A percentile compares a stretch with the other conserved stretches of the same genome.
These are phyloP conservation scores for Lamellibrachia luymesi DNA, from an alignment of 1,140 invertebrate genomes.

Conservation along the genomic window DNA sequence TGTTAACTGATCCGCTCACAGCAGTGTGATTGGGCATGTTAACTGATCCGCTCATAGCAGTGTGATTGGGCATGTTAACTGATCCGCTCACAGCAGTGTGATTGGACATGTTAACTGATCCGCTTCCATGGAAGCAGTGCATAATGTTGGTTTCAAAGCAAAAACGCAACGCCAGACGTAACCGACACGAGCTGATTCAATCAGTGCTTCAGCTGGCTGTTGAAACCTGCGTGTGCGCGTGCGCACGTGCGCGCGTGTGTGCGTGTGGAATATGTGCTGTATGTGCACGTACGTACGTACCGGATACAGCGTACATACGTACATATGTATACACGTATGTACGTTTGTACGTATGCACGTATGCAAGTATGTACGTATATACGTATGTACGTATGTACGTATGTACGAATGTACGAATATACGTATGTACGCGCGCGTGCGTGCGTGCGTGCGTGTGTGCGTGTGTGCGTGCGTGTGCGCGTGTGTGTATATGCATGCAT, in stretches of 20 bases:
- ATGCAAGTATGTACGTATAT: background rate
- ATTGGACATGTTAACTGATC: too few species aligned
- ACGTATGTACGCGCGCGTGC: background rate
- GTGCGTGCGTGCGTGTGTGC: background rate
- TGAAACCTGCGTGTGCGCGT: background rate
- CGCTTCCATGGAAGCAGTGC: too few species aligned
- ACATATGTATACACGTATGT: background rate
- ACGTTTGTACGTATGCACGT: background rate
- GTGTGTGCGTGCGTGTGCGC: background rate
- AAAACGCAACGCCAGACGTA: too few species aligned
- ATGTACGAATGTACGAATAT: background rate
- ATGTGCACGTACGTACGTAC: background rate
- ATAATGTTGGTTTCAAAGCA: too few species aligned
- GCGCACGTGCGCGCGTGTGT: background rate
- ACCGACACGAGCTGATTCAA: background rate
- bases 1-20: too few species aligned
- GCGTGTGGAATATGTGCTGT: slow-evolving; percentile 10
- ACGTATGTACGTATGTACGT: slow-evolving; percentile 8
- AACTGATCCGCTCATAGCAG: too few species aligned
- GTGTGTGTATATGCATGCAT: background rate
- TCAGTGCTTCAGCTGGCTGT: too few species aligned
- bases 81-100: too few species aligned
- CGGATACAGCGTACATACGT: background rate
- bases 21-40: too few species aligned
- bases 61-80: too few species aligned